phyloP scores from a whole-genome alignment of 1,140 invertebrate species.

The Potamilus streckersoni region DNA sequence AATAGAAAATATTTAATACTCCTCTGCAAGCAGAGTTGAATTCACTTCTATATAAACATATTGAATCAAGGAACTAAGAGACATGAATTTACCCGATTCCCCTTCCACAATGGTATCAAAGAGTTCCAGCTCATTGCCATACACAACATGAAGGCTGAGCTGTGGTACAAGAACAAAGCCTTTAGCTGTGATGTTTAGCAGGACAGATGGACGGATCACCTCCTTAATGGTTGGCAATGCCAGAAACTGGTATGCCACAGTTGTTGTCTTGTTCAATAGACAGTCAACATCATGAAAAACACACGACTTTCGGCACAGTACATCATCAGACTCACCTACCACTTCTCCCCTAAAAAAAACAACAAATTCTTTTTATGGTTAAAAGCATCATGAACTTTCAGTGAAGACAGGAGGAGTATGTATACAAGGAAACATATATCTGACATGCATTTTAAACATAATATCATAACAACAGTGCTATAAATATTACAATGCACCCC shows the following conservation, averaged over 20 bases:
- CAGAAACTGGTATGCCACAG: conserved; percentile 64
- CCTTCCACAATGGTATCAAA: conserved; percentile 51
- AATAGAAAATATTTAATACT: too few species aligned
- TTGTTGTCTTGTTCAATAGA: conserved; percentile 61
- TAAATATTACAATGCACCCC: conserved; percentile 22
- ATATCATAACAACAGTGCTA: conserved; percentile 35
- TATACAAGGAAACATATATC: neutral
- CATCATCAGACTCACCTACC: conserved; percentile 43
- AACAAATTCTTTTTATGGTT: neutral
- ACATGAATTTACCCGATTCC: conserved; percentile 44
- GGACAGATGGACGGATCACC: conserved; percentile 39
- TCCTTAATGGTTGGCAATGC: conserved; percentile 55
- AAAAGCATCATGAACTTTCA: neutral
- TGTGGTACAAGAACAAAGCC: conserved; percentile 53
- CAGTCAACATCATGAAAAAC: conserved; percentile 51
- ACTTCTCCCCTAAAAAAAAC: conserved; percentile 10
- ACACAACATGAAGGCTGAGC: conserved; percentile 45
- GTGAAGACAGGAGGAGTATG: neutral
- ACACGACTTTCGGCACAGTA: conserved; percentile 60
- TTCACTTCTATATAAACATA: too few species aligned
- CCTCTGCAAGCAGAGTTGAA: too few species aligned
- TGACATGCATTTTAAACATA: conserved; percentile 5
- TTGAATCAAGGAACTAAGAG: too few species aligned
- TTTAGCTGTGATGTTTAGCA: conserved; percentile 54
- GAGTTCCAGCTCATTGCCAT: conserved; percentile 50